These are phyloP conservation scores for Lineus longissimus DNA, from an alignment of 1,140 invertebrate genomes.

Conservation along the genomic window DNA sequence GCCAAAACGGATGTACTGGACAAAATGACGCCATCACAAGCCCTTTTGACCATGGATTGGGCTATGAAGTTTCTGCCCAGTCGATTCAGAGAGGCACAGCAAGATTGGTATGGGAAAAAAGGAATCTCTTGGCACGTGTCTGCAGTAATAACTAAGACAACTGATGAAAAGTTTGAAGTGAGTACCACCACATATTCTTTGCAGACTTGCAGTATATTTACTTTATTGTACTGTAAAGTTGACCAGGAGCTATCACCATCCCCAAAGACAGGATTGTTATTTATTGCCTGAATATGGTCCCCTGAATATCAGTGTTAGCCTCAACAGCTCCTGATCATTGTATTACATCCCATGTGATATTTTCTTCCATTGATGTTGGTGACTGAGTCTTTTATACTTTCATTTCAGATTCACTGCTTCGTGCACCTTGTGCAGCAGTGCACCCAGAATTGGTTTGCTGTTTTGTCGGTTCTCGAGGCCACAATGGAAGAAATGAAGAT, in stretches of 20 bases:
- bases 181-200: neutral
- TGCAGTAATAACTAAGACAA: neutral
- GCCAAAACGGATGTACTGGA: neutral
- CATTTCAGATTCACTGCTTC: neutral
- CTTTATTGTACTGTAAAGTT: too few relatives aligned
- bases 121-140: neutral
- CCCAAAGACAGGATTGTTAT: too few relatives aligned
- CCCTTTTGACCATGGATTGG: neutral
- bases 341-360: neutral
- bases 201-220: too few relatives aligned
- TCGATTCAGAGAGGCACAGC: neutral
- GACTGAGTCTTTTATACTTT: neutral
- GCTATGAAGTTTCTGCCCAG: neutral
- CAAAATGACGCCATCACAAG: neutral
- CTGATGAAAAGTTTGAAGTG: neutral
- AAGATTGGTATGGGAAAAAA: constrained; percentile 5
- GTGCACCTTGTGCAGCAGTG: neutral
- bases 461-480: neutral
- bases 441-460: neutral
- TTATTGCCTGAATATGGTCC: too few relatives aligned
- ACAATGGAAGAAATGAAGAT: neutral
- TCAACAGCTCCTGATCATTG: neutral
- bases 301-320: too few relatives aligned
- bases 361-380: neutral
- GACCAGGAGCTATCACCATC: neutral